Base-by-base conservation (phyloP, 2,888 invertebrate species). In the Hypselothyrea guttata region DNA sequence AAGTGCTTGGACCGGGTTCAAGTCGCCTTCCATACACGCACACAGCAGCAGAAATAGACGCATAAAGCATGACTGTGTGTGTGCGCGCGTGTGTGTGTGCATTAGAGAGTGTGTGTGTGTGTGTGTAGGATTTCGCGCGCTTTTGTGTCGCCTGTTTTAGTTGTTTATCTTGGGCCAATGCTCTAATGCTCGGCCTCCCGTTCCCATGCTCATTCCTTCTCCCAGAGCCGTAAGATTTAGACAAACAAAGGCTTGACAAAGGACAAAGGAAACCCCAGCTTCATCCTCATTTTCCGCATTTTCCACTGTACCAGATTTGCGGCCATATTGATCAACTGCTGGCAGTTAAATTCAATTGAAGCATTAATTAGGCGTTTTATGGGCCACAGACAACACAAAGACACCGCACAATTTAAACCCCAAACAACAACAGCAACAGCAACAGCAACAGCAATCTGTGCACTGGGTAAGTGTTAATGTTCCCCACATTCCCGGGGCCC, bases 361-460 rank as follows among this genome's bases (percentile, higher is more conserved):
- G 47, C 72, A 75, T 84, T 78, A 78, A 79, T 79, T 79, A 82
- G 59, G 56, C 62, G 42, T 78, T 84, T 83, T 62, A 78, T 84
- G 75, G 53, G 40, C 18, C 38, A 52, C 72, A 78, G 79, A 82
- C 78, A 82, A 75, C 83, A 75, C 83, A 78, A 83, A 60, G 59
- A 53, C 59, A 18, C n/a, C 13, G 27, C 49, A 33, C 48, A 46
- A 52, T 56, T 71, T 65, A 51, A 53, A 15, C 42, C 33, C 9
- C 4, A 27, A 41, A 41, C 22, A 9, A 11, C 7, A 30, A 30
- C n/a, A 30, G n/a, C 22, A 22, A 22, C 33, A 30, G n/a, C 22
- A 22, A 22, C 33, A 30, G 41, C 15, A 55, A 42, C 44, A 12
- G 42, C 38, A 30, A 9, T 16, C 12, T 1, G 22, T 13, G 51